A percentile compares a stretch with the other conserved stretches of the same genome.
Evolutionary conservation across 2,797 vertebrate genomes (phyloP).

Genomic region (Jordanella pulchra): DNA sequence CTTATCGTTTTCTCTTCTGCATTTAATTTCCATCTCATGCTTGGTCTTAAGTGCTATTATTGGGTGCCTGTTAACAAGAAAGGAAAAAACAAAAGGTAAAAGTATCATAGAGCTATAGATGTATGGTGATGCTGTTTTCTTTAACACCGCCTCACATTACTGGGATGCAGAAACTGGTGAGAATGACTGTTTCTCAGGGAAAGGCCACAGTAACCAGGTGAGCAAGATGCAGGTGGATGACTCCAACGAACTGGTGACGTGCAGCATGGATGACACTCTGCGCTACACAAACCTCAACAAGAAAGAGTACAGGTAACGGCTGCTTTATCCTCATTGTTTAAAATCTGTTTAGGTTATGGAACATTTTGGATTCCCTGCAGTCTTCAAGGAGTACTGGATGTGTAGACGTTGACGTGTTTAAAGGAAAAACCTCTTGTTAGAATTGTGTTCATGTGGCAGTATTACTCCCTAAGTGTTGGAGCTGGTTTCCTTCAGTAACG

Average conservation of each 20-base stretch:
- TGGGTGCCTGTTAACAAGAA: not conserved
- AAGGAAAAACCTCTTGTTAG: not conserved
- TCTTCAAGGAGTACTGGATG: not conserved
- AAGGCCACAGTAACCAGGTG: constrained; percentile 95
- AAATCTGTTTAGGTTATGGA: not conserved
- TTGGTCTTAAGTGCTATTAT: no score
- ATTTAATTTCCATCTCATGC: not conserved
- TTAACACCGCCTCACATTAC: constrained; percentile 88
- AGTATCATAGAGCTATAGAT: not conserved
- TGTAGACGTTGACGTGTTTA: not conserved
- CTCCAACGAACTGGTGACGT: constrained; percentile 84
- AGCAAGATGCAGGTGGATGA: constrained; percentile 84
- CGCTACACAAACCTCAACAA: constrained; percentile 85
- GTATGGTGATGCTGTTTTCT: constrained; percentile 36
- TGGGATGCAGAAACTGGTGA: constrained; percentile 93
- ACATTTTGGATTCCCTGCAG: not conserved
- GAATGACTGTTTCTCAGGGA: constrained; percentile 87
- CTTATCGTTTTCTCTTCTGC: not conserved
- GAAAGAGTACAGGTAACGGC: constrained; percentile 88
- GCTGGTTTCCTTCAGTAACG: not conserved
- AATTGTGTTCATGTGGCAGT: not conserved
- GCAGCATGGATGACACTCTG: constrained; percentile 96
- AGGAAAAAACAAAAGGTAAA: not conserved
- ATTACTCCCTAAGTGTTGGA: not conserved
- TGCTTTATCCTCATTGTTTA: accelerated